Percentiles rank a stretch among this genome's conserved stretches.
Conservation (phyloP, 2,888 invertebrate genomes). For the Cantharis rufa region DNA sequence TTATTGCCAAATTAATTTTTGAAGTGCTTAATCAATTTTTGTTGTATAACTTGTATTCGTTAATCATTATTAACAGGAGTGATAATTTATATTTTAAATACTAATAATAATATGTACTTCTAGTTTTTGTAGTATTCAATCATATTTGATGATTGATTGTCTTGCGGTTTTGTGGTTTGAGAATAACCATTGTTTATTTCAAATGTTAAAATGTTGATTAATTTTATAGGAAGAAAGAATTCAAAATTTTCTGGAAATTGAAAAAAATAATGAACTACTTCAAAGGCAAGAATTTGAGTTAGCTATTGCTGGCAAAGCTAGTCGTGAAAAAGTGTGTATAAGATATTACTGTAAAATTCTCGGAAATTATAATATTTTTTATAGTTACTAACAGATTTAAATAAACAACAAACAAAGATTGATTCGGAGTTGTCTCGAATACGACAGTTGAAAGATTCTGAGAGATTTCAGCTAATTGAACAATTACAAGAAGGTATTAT, state of each 20-base stretch:
- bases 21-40: not conserved
- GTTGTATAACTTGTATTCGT: not conserved
- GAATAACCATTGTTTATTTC: not conserved
- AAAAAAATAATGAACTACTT: slow-evolving; percentile 66
- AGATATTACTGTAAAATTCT: not conserved
- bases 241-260: slow-evolving; percentile 61
- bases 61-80: not conserved
- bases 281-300: slow-evolving; percentile 68
- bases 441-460: slow-evolving; percentile 68
- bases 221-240: slow-evolving; percentile 59
- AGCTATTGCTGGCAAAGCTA: slow-evolving; percentile 65
- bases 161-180: not conserved
- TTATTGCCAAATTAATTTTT: not conserved
- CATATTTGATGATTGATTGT: not conserved
- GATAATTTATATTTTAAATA: not conserved
- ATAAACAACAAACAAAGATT: slow-evolving; percentile 67
- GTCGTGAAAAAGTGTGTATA: slow-evolving; percentile 61
- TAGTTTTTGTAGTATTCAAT: not conserved
- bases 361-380: slow-evolving; percentile 29
- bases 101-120: not conserved
- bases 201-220: not conserved
- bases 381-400: slow-evolving; percentile 60
- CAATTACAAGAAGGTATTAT: slow-evolving; percentile 61
- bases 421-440: slow-evolving; percentile 71
- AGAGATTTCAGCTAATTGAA: slow-evolving; percentile 63